These are phyloP conservation scores for Callopanchax toddi DNA, from an alignment of 2,113 vertebrate genomes.

Conservation along the genomic window DNA sequence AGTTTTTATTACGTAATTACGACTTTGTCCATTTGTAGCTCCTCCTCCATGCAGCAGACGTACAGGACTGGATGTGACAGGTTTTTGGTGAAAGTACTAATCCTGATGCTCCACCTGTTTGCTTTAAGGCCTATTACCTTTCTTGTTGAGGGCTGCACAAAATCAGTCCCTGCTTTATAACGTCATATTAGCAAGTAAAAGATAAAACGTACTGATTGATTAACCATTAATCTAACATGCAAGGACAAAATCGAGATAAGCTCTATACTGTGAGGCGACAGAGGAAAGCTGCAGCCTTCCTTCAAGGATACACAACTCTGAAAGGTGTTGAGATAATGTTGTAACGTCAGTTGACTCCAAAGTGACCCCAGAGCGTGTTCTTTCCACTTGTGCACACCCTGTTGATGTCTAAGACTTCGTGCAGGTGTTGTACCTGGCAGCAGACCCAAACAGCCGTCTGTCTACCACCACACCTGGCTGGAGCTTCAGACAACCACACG, in stretches of 20 bases:
- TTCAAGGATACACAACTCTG: not conserved
- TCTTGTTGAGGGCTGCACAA: no score
- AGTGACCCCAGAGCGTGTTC: not conserved
- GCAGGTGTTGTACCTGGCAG: conserved; percentile 62
- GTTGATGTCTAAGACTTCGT: conserved; percentile 32
- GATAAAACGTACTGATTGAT: not conserved
- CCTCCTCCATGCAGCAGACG: no score
- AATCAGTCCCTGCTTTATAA: no score
- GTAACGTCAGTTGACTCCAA: not conserved
- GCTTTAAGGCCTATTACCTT: no score
- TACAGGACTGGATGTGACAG: no score
- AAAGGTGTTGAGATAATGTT: not conserved
- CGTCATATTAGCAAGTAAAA: no score
- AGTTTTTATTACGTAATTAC: no score
- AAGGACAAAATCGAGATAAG: not conserved
- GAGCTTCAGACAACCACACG: conserved; percentile 57
- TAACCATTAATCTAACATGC: not conserved
- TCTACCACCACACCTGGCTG: conserved; percentile 68
- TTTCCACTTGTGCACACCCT: not conserved
- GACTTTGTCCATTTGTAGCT: no score
- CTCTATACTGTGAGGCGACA: not conserved
- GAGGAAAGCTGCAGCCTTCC: not conserved
- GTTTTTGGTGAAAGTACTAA: no score
- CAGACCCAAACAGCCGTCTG: conserved; percentile 30
- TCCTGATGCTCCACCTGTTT: no score